Evolutionary conservation across 2,888 invertebrate genomes (phyloP), one percentile per base, ranked within the genome.

Genomic region (Andrena hattorfiana): DNA sequence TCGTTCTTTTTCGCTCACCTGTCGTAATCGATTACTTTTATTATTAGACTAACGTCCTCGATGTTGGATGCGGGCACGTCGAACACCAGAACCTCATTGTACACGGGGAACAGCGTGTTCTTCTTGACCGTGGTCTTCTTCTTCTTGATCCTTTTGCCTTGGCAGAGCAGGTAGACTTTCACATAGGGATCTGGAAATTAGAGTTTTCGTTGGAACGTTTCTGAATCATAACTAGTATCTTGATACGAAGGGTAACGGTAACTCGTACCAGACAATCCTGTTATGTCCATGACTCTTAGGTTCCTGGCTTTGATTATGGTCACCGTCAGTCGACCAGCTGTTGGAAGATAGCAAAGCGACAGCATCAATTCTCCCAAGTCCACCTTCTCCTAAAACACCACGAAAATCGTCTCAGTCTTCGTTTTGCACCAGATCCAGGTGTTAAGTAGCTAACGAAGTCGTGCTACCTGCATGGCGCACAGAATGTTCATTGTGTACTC

Each of bases 21-120:
- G 94, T 98, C 98, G 93, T 98, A 98, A 94, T 98, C 98, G 90
- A 98, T 97, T 82, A 98, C 97, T 95, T 98, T 97, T 85, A 98
- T 95, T 66, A 98, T 95, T 60, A 98, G 95, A 84, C 97, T 97
- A 85, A 98, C 97, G 88, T 98, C 97, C 90, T 97, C 97, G 51
- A 97, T 96, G 91, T 97, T 98, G 76, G 97, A 96, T 8, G 97
- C 95, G 0, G 98, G 97, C 16, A 99, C 96, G 92, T 99, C 99
- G 93, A 99, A 99, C 10, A 98, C 98, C 84, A 99, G 95, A 0
- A 98, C 98, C 93, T 99, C 99, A 93, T 99, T 99, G 94, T 98
- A 99, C 0, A 98, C 97, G 0, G 99, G 98, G 92, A 96, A 97
- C 0, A 98, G 95, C 0, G 97, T 98, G 89, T 97, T 97, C 92